Percentiles rank a stretch among this genome's conserved stretches.
Evolutionary conservation across 2,113 vertebrate genomes (phyloP).

Genomic region (Arvicanthis niloticus): DNA sequence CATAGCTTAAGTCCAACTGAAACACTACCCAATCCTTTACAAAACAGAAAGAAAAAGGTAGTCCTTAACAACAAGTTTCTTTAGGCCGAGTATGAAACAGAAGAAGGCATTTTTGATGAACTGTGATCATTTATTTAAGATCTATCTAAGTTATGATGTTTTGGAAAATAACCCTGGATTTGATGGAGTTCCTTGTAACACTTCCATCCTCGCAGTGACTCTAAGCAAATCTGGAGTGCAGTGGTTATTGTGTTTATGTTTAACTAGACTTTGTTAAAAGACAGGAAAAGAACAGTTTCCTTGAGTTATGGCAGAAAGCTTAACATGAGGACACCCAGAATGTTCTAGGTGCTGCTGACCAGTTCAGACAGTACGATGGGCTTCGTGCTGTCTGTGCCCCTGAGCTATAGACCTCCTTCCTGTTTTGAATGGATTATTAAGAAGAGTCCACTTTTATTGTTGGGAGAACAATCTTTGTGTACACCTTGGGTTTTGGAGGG

Average conservation of each 20-base stretch:
- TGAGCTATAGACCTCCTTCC: background rate
- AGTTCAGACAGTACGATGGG: background rate
- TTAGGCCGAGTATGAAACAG: background rate
- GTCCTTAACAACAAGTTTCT: slow-evolving; percentile 3
- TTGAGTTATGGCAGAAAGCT: background rate
- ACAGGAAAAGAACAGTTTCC: background rate
- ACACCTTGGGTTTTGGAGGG: background rate
- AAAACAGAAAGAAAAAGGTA: background rate
- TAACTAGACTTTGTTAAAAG: background rate
- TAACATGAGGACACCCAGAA: background rate
- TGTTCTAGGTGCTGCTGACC: background rate
- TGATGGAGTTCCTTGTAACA: background rate
- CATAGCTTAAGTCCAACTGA: background rate
- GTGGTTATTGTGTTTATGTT: background rate
- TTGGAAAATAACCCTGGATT: background rate
- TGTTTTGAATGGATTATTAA: background rate
- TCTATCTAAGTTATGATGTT: background rate
- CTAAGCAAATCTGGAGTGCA: background rate
- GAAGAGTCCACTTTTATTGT: background rate
- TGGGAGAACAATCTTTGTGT: background rate
- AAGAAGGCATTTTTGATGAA: background rate
- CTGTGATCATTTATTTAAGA: background rate
- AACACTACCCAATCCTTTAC: background rate
- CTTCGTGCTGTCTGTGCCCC: background rate
- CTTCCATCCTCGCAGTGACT: background rate